Evolutionary conservation across 2,113 vertebrate species (phyloP).

Genomic region (Phoxinus phoxinus): DNA sequence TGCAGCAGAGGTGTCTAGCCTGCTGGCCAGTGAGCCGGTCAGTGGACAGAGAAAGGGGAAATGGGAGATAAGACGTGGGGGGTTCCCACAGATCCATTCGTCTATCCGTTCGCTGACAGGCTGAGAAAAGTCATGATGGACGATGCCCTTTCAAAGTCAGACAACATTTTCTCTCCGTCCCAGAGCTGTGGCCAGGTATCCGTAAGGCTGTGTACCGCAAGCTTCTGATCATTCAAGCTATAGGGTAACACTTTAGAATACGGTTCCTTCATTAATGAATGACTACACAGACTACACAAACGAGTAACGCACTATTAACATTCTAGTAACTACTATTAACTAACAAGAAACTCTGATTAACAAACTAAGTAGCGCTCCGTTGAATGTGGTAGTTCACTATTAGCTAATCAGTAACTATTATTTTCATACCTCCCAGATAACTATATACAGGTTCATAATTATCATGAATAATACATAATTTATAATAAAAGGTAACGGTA

Average conservation of each 20-base stretch:
- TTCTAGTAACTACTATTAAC: too few relatives aligned
- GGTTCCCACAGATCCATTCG: slow-evolving; percentile 47
- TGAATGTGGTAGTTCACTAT: too few relatives aligned
- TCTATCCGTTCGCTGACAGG: slow-evolving; percentile 71
- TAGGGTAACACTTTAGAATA: not conserved
- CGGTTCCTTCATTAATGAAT: too few relatives aligned
- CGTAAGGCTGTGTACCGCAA: slow-evolving; percentile 48
- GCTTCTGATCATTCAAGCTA: not conserved
- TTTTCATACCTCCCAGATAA: too few relatives aligned
- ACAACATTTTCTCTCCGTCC: slow-evolving; percentile 83
- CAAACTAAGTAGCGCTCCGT: too few relatives aligned
- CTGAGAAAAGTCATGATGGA: slow-evolving; percentile 72
- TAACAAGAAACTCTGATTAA: too few relatives aligned
- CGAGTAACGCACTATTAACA: too few relatives aligned
- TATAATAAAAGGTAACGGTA: too few relatives aligned
- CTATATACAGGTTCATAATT: too few relatives aligned
- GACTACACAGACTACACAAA: too few relatives aligned
- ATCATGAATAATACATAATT: too few relatives aligned
- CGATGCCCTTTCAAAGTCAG: slow-evolving; percentile 77
- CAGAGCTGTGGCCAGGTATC: slow-evolving; percentile 70
- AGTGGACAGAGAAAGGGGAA: slow-evolving; percentile 58
- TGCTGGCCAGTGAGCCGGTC: slow-evolving; percentile 53
- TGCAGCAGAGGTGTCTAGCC: slow-evolving; percentile 68
- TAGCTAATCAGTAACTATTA: too few relatives aligned
- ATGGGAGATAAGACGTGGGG: slow-evolving; percentile 15